phyloP scores from a whole-genome alignment of 2,113 vertebrate genomes.

The Empidonax traillii region DNA sequence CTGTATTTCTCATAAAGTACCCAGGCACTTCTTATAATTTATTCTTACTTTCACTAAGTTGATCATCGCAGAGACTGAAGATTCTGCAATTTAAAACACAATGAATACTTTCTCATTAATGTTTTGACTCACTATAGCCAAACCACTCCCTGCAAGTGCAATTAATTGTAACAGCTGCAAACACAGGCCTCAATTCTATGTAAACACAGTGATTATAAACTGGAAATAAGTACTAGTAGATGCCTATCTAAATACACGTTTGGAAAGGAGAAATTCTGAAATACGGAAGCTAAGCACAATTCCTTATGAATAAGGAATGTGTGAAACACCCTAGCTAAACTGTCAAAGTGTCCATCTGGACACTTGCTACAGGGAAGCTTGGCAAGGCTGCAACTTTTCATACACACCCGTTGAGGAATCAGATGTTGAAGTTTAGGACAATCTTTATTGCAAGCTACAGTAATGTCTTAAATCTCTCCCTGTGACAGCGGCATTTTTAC shows the following conservation, averaged over 20 bases:
- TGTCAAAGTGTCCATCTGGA: conserved; percentile 38
- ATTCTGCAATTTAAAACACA: neutral
- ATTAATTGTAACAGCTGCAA: neutral
- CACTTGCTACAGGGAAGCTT: neutral
- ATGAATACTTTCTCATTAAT: neutral
- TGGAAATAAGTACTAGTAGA: neutral
- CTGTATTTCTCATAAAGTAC: neutral
- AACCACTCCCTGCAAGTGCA: neutral
- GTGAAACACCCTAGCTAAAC: conserved; percentile 19
- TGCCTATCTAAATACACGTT: neutral
- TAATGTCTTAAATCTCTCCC: neutral
- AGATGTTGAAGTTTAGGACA: neutral
- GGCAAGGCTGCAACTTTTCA: neutral
- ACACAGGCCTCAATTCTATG: neutral
- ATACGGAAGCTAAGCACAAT: neutral
- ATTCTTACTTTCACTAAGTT: neutral
- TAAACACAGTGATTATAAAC: neutral
- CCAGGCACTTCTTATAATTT: neutral
- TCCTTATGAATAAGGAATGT: neutral
- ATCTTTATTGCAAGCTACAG: neutral
- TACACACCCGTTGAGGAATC: neutral
- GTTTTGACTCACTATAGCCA: neutral
- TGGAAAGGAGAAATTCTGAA: neutral
- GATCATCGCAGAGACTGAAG: neutral
- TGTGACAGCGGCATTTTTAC: neutral